Evolutionary conservation across 2,888 invertebrate genomes (phyloP), one percentile per base, ranked within the genome.

Genomic region (Tenthredo amoena): DNA sequence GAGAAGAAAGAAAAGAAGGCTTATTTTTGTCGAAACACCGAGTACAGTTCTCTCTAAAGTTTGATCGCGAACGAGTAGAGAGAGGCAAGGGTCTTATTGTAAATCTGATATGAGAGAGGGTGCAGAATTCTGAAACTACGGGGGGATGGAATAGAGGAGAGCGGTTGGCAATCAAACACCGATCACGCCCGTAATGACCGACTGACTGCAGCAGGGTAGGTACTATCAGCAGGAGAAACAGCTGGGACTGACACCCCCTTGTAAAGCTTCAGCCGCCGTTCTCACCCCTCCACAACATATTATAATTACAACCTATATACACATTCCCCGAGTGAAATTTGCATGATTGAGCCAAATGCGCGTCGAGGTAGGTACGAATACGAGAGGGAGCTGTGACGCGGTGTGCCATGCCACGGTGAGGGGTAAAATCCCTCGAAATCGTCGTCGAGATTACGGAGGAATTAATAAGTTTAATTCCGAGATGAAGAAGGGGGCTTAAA

Each of bases 161-260:
- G 18, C 5, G 86, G 90, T 90, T 88, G 87, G 89, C 90, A 90
- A 91, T 91, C 91, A 91, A 91, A 91, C 90, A 89, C 88, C 90
- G 89, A 91, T 91, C 91, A 90, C 91, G 89, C 91, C 90, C 88
- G 88, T 89, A 91, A 91, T 91, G 90, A 91, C 90, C 89, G 89
- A 89, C 88, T 88, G 90, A 90, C 90, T 90, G 89, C 88, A 87
- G 89, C 88, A 88, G 87, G 77, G 90, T 89, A 88, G 88, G 87
- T 87, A 50, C 62, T 62, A 83, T 83, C 71, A 50, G 47, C 83
- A 21, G 43, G 68, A 83, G 90, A 89, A 91, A 90, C 91, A 91
- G 91, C 91, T 91, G 91, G 90, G 88, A 89, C 89, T 89, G 91
- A 91, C 91, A 91, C 89, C 88, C 90, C 88, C 89, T 85, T 88